Conservation (phyloP, 1,140 invertebrate genomes). For the Oscheius sp. region DNA sequence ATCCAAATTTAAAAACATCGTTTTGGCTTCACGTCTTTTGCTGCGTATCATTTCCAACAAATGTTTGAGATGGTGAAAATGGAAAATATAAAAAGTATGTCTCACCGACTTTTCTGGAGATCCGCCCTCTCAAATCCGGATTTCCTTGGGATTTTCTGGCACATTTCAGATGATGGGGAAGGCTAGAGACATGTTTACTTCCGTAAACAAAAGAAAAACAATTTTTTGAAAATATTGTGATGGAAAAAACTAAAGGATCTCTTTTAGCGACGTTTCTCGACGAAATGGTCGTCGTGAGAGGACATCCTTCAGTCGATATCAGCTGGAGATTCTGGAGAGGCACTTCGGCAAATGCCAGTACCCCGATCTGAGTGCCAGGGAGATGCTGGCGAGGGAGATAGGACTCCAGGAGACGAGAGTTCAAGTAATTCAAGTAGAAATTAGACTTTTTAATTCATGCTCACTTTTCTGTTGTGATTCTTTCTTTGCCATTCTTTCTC, state of each 20-base stretch:
- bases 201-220: too few relatives aligned
- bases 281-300: conserved; percentile 89
- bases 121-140: neutral
- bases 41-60: too few relatives aligned
- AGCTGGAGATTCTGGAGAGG: conserved; percentile 87
- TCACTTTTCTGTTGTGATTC: too few relatives aligned
- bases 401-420: conserved; percentile 93
- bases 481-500: too few relatives aligned
- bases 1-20: too few relatives aligned
- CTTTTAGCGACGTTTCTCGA: conserved; percentile 62
- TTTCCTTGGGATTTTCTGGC: neutral
- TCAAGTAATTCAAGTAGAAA: conserved; percentile 76
- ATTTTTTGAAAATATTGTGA: neutral
- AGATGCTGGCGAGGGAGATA: conserved; percentile 86
- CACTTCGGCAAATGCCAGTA: conserved; percentile 95
- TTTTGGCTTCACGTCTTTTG: too few relatives aligned
- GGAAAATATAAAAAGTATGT: too few relatives aligned
- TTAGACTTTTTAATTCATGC: too few relatives aligned
- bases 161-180: neutral
- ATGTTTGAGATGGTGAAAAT: too few relatives aligned
- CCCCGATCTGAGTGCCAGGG: conserved; percentile 92
- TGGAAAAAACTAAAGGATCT: neutral
- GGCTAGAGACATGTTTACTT: neutral
- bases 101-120: too few relatives aligned
- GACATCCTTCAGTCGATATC: conserved; percentile 91